These are phyloP conservation scores for Zaprionus taronus DNA, from an alignment of 1,140 invertebrate genomes.

Conservation along the genomic window DNA sequence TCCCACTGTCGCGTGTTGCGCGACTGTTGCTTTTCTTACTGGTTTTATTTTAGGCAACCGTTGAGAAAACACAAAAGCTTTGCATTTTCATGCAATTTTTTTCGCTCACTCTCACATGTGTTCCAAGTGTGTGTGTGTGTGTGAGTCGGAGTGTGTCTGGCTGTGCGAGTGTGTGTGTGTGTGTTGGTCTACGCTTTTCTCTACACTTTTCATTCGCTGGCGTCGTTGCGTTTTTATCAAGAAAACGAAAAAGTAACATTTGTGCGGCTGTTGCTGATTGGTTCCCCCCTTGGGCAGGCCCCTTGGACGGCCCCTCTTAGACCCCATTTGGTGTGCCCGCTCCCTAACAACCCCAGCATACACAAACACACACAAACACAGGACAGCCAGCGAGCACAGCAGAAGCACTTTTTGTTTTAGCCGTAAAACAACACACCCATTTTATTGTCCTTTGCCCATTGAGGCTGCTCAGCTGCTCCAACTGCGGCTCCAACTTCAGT, in stretches of 20 bases:
- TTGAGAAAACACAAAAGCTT: constrained; percentile 77
- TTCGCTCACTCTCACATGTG: constrained; percentile 18
- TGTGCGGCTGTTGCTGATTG: constrained; percentile 72
- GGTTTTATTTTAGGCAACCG: constrained; percentile 75
- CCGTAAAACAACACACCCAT: constrained; percentile 72
- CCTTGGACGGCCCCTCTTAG: neutral
- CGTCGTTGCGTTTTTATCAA: constrained; percentile 65
- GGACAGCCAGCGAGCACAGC: constrained; percentile 25
- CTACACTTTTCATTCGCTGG: constrained; percentile 79
- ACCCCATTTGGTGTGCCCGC: neutral
- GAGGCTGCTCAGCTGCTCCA: constrained; percentile 2
- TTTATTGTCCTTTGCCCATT: constrained; percentile 63
- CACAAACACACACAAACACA: neutral
- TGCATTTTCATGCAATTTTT: constrained; percentile 48
- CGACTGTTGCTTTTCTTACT: too few species aligned
- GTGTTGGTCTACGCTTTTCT: constrained; percentile 51
- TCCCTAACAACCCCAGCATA: constrained; percentile 24
- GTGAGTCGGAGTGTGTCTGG: constrained; percentile 27
- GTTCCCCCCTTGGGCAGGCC: constrained; percentile 47
- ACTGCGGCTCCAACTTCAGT: constrained; percentile 14
- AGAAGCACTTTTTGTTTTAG: constrained; percentile 74
- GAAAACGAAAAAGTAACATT: constrained; percentile 75
- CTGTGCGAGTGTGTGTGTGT: constrained; percentile 39
- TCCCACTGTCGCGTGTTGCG: too few species aligned
- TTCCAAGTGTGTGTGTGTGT: constrained; percentile 14